A percentile compares a stretch with the other conserved stretches of the same genome.
Conservation (phyloP, 1,140 invertebrate species). For the Formica selysi region DNA sequence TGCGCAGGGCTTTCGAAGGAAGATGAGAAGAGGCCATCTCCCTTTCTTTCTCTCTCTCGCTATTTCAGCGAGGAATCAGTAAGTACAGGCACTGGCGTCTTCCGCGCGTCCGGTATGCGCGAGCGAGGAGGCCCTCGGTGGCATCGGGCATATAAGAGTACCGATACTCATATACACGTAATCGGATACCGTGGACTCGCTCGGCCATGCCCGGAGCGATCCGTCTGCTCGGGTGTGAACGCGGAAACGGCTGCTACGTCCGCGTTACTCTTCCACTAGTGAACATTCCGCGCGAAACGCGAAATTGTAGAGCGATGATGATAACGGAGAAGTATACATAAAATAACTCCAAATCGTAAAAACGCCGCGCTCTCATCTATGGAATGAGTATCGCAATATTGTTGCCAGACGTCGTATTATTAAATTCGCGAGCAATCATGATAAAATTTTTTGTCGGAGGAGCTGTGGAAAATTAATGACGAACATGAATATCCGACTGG, state of each 20-base stretch:
- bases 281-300: slow-evolving; percentile 11
- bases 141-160: slow-evolving; percentile 44
- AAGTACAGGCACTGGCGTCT: slow-evolving; percentile 50
- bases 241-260: slow-evolving; percentile 68
- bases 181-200: slow-evolving; percentile 59
- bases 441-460: not conserved
- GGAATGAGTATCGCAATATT: not conserved
- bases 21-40: slow-evolving; percentile 1
- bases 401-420: not conserved
- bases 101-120: slow-evolving; percentile 53
- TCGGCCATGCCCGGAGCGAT: slow-evolving; percentile 41
- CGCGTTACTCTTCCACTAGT: slow-evolving; percentile 26
- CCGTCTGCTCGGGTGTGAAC: slow-evolving; percentile 69
- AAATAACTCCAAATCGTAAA: not conserved
- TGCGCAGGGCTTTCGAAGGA: not conserved
- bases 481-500: not conserved
- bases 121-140: slow-evolving; percentile 34
- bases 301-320: not conserved
- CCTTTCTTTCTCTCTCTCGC: not conserved
- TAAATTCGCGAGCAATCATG: not conserved
- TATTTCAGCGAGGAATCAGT: slow-evolving; percentile 41
- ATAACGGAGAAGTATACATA: not conserved
- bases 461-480: slow-evolving; percentile 20
- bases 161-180: slow-evolving; percentile 63
- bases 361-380: not conserved